A percentile compares a stretch with the other conserved stretches of the same genome.
These are phyloP conservation scores for Butorides virescens DNA, from an alignment of 2,113 vertebrate genomes.

Conservation along the genomic window DNA sequence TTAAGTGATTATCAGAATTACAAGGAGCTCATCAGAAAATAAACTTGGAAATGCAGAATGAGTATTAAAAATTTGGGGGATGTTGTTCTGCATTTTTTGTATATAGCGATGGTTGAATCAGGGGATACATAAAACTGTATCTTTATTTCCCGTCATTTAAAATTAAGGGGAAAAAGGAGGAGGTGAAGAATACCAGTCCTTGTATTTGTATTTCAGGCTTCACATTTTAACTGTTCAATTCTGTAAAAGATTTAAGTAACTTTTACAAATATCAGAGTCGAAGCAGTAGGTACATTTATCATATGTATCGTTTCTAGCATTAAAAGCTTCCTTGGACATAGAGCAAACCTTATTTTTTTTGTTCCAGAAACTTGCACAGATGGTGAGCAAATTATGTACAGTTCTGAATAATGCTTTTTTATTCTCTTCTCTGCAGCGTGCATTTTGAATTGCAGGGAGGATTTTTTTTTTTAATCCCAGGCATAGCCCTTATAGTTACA, in stretches of 20 bases:
- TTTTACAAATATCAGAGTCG: neutral
- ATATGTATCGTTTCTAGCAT: neutral
- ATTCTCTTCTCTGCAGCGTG: neutral
- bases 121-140: neutral
- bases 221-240: neutral
- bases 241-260: neutral
- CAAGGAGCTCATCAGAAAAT: neutral
- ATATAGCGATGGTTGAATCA: neutral
- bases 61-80: neutral
- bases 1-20: neutral
- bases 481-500: neutral
- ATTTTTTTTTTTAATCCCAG: neutral
- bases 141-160: neutral
- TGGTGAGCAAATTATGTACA: conserved; percentile 29
- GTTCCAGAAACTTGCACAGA: conserved; percentile 10
- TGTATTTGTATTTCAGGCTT: neutral
- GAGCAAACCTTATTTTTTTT: neutral
- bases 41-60: neutral
- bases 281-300: neutral
- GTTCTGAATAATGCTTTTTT: neutral
- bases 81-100: neutral
- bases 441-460: neutral
- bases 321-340: neutral
- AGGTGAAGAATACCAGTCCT: neutral
- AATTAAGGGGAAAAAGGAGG: neutral